Evolutionary conservation across 2,888 invertebrate genomes (phyloP), one percentile per base, ranked within the genome.

Genomic region (Thereva nobilitata): DNA sequence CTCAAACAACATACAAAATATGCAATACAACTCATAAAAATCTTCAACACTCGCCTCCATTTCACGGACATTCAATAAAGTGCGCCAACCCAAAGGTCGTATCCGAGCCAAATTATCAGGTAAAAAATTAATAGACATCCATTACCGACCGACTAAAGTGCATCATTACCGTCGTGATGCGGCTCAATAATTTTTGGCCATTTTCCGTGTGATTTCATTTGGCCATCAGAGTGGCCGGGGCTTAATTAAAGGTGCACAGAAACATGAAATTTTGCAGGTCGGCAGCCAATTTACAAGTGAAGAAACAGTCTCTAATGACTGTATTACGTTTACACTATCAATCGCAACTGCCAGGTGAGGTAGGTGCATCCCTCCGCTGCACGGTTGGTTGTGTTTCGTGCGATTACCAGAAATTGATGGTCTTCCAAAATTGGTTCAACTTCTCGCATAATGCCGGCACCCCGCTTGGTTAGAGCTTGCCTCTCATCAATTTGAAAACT

Each of bases 51-150:
- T 41, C 9, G 40, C 38, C 8, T 10, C 42, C 42, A 64, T 64
- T 64, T 53, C 64, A 53, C 52, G 64, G 23, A 44, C 53, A 53
- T 64, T 64, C 44, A 64, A 64, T 64, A 64, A 41, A 40, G 61
- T 49, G 61, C 53, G 53, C 64, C 64, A 53, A 56, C 55, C 42
- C 41, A 42, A 38, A 23, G 38, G 50, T 49, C 45, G 45, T 41
- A 6, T 38, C 37, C 10, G 35, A 47, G 34, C 10, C 40, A 44
- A 9, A 41, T 6, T 4, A 42, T n/a, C 42, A 42, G 9, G 4
- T 6, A 63, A 64, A 64, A 63, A 64, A 64, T 64, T 64, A 64
- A 64, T 64, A 64, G 64, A 53, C 64, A 10, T 64, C 64, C 64
- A 64, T 64, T 64, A 64, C 53, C 10, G 44, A 64, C 42, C 42